phyloP scores from a whole-genome alignment of 2,113 vertebrate species.

The Picathartes gymnocephalus region DNA sequence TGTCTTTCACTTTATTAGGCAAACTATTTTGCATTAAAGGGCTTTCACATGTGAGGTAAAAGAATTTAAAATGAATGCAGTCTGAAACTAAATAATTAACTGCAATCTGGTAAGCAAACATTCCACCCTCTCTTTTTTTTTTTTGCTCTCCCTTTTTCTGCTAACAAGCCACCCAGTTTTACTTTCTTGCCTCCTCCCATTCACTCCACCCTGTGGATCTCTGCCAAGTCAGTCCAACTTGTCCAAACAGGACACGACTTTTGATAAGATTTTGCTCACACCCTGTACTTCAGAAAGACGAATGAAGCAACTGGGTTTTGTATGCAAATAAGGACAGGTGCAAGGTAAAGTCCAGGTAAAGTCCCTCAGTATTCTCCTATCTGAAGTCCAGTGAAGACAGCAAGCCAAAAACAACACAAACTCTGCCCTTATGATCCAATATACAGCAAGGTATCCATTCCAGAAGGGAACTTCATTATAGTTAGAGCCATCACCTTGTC shows the following conservation, averaged over 20 bases:
- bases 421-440: not conserved
- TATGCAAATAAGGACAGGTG: constrained; percentile 76
- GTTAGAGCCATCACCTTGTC: not conserved
- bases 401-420: not conserved
- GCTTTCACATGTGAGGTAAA: constrained; percentile 47
- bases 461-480: not conserved
- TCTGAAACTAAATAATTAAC: constrained; percentile 69
- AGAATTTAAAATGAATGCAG: constrained; percentile 37
- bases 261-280: constrained; percentile 77
- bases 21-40: constrained; percentile 42
- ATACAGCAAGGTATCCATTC: not conserved
- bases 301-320: constrained; percentile 72
- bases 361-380: not conserved
- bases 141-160: constrained; percentile 9
- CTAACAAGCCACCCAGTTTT: constrained; percentile 74
- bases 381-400: not conserved
- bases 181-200: constrained; percentile 76
- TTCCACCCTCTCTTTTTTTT: constrained; percentile 55
- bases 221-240: constrained; percentile 75
- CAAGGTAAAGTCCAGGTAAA: constrained; percentile 64
- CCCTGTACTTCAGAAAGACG: constrained; percentile 73
- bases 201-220: constrained; percentile 74
- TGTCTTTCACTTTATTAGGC: constrained; percentile 19
- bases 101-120: constrained; percentile 70
- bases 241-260: constrained; percentile 80